Percentiles rank a stretch among this genome's conserved stretches.
Conservation (phyloP, 2,888 invertebrate genomes). For the Lasioglossum figueresi region DNA sequence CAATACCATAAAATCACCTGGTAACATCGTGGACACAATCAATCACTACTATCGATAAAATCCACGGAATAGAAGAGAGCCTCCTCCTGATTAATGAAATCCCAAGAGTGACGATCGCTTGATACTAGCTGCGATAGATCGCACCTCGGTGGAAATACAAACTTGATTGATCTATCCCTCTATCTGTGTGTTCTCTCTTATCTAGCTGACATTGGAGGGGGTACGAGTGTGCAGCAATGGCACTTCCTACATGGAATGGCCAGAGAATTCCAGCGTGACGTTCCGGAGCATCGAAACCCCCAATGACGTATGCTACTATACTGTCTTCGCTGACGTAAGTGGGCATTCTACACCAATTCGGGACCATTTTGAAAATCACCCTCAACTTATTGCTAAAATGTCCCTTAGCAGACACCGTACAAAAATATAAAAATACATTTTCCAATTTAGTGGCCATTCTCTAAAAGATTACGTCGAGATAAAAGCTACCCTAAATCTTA, state of each 20-base stretch:
- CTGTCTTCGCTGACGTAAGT: slow-evolving; percentile 79
- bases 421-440: background rate
- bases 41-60: slow-evolving; percentile 5
- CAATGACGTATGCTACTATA: slow-evolving; percentile 76
- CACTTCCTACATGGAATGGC: slow-evolving; percentile 65
- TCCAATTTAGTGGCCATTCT: no score
- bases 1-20: background rate
- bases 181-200: background rate
- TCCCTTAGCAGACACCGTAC: no score
- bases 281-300: slow-evolving; percentile 71
- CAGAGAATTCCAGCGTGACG: slow-evolving; percentile 75
- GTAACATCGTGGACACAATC: background rate
- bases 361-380: background rate
- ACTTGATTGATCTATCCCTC: slow-evolving; percentile 5
- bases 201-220: slow-evolving; percentile 74
- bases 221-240: slow-evolving; percentile 73
- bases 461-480: background rate
- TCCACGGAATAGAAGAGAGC: background rate
- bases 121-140: background rate
- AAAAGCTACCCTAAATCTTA: background rate
- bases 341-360: background rate
- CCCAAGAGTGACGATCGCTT: background rate
- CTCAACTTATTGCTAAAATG: no score
- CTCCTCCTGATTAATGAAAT: slow-evolving; percentile 7
- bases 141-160: background rate